Conservation (phyloP, 2,888 invertebrate species). For the Eupithecia subfuscata region DNA sequence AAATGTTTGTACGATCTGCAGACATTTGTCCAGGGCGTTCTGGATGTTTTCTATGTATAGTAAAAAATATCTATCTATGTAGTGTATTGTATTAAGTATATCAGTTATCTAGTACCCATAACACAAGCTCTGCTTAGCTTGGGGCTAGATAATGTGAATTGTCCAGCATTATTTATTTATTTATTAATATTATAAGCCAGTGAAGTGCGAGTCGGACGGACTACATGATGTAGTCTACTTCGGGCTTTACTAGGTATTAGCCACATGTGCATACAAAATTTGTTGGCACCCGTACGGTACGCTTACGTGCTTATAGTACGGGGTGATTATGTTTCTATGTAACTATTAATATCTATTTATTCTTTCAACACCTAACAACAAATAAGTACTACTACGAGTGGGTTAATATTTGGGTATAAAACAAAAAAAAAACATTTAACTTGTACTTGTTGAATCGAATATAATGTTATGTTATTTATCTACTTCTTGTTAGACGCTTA, state of each 20-base stretch:
- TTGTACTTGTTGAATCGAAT: background rate
- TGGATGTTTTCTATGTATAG: too few species aligned
- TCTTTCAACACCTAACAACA: background rate
- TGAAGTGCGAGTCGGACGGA: background rate
- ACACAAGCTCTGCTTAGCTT: too few species aligned
- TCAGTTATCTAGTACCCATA: too few species aligned
- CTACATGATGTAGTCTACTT: too few species aligned
- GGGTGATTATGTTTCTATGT: background rate
- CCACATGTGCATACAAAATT: background rate
- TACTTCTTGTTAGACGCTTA: background rate
- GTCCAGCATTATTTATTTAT: too few species aligned
- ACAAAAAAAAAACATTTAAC: too few species aligned
- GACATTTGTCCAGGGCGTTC: too few species aligned
- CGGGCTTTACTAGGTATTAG: background rate
- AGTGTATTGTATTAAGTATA: too few species aligned
- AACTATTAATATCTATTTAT: background rate
- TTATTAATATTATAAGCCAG: slow-evolving; percentile 42
- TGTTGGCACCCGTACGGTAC: background rate
- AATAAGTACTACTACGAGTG: background rate
- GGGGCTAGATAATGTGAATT: too few species aligned
- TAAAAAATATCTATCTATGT: too few species aligned
- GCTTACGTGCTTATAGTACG: background rate
- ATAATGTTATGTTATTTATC: background rate
- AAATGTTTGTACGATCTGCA: too few species aligned
- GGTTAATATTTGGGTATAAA: background rate